Evolutionary conservation across 1,140 invertebrate genomes (phyloP).

Genomic region (Tetramorium simillimum): DNA sequence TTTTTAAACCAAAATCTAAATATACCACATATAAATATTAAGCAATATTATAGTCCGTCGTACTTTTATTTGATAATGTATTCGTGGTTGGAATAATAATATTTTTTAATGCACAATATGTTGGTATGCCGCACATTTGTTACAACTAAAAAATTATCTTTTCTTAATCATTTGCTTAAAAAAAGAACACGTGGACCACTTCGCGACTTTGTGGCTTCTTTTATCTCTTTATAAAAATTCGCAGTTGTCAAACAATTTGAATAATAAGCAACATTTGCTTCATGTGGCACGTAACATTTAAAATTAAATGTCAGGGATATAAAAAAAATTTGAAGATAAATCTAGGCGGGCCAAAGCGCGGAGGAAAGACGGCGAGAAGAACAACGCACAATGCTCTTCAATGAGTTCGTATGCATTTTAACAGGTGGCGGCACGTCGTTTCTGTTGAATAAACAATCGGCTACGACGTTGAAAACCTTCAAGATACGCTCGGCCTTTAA

Average conservation of each 20-base stretch:
- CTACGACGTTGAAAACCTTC: neutral
- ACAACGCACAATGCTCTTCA: neutral
- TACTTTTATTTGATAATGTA: too few relatives aligned
- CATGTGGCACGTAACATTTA: neutral
- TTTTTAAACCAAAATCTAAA: neutral
- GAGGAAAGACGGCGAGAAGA: neutral
- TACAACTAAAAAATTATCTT: too few relatives aligned
- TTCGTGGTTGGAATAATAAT: too few relatives aligned
- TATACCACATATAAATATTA: neutral
- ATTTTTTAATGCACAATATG: too few relatives aligned
- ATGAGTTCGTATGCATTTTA: constrained; percentile 18
- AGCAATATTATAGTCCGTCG: neutral
- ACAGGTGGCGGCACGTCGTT: constrained; percentile 34
- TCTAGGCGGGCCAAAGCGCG: neutral
- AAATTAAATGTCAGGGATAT: constrained; percentile 4
- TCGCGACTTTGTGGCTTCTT: too few relatives aligned
- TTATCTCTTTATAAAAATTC: neutral
- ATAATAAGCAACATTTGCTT: neutral
- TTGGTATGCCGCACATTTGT: too few relatives aligned
- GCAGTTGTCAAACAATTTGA: neutral
- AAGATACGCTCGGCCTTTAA: neutral
- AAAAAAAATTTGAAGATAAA: neutral
- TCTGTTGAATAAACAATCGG: constrained; percentile 18
- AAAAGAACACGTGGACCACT: neutral
- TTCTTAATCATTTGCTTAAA: too few relatives aligned